phyloP scores from a whole-genome alignment of 2,888 invertebrate genomes.

The Drosophila quinaria region DNA sequence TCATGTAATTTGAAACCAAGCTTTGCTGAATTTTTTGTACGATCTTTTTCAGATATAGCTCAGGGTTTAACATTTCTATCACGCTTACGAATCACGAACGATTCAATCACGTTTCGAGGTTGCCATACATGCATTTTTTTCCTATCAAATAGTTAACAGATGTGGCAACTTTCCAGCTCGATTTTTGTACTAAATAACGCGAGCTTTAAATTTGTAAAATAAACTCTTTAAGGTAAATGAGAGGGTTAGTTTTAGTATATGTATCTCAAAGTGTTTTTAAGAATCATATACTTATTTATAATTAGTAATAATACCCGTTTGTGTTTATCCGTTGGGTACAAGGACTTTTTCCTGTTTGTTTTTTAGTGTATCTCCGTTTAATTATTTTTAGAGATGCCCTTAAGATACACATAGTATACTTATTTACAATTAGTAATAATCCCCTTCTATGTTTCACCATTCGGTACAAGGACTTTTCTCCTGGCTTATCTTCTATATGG shows the following conservation, averaged over 20 bases:
- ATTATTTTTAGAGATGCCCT: not conserved
- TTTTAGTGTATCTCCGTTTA: not conserved
- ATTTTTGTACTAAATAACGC: not conserved
- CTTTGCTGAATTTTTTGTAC: not conserved
- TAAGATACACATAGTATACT: not conserved
- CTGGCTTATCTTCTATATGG: conserved; percentile 2
- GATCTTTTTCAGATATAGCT: not conserved
- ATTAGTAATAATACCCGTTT: not conserved
- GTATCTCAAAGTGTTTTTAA: not conserved
- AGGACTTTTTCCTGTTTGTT: not conserved
- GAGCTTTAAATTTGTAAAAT: not conserved
- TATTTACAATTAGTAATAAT: conserved; percentile 3
- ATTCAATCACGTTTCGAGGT: conserved; percentile 8
- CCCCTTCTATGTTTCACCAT: not conserved
- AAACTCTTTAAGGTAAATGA: not conserved
- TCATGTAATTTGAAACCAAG: not conserved
- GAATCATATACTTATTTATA: not conserved
- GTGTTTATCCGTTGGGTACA: not conserved
- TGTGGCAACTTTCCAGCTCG: not conserved
- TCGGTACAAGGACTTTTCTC: not conserved
- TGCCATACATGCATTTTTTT: not conserved
- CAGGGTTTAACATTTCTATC: not conserved
- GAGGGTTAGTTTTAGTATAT: not conserved
- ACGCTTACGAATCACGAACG: conserved; percentile 4
- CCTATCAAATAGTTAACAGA: not conserved